Percentiles rank a stretch among this genome's conserved stretches.
These are phyloP conservation scores for Suncus etruscus DNA, from an alignment of 2,113 vertebrate species.

Conservation along the genomic window DNA sequence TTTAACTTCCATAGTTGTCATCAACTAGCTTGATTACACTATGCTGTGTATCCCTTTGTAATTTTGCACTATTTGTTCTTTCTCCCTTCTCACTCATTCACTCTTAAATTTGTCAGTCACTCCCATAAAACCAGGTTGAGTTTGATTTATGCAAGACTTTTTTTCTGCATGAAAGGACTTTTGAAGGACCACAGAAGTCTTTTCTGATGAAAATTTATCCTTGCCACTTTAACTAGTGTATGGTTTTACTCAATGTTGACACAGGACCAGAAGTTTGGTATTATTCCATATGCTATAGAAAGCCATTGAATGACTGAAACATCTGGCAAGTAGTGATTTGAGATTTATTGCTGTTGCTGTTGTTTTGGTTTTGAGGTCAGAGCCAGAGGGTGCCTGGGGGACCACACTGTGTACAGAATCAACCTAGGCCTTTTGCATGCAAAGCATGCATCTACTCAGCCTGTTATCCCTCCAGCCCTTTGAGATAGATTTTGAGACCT, in stretches of 20 bases:
- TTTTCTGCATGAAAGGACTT: background rate
- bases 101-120: background rate
- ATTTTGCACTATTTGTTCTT: background rate
- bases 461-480: no score
- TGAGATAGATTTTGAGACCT: no score
- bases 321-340: background rate
- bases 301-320: background rate
- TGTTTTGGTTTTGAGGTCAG: no score
- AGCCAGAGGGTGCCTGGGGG: no score
- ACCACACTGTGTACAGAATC: no score
- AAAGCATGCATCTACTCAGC: no score
- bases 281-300: conserved; percentile 25
- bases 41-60: no score
- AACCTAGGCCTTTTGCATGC: no score
- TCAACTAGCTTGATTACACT: no score
- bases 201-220: conserved; percentile 4
- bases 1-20: background rate
- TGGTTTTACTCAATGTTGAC: background rate
- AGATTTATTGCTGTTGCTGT: background rate
- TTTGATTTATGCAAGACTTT: background rate
- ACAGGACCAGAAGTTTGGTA: background rate
- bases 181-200: background rate
- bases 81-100: background rate
- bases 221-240: background rate
- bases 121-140: background rate